A percentile compares a stretch with the other conserved stretches of the same genome.
Evolutionary conservation across 2,797 vertebrate genomes (phyloP).

Genomic region (Eremophila alpestris): DNA sequence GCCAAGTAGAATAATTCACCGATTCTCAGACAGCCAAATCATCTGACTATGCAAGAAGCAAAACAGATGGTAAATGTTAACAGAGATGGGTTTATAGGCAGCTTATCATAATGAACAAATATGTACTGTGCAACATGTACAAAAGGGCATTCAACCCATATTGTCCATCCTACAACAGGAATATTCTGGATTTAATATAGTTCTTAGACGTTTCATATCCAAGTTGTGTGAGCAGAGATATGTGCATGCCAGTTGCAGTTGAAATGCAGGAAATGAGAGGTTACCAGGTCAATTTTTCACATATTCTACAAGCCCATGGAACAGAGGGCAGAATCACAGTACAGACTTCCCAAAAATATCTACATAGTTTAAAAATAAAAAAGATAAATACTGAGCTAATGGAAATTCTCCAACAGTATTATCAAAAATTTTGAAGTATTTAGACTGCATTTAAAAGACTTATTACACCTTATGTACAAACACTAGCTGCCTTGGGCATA

Average conservation of each 20-base stretch:
- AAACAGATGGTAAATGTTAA: constrained; percentile 2
- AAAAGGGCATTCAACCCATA: neutral
- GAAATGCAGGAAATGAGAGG: neutral
- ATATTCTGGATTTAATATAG: neutral
- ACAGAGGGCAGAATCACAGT: neutral
- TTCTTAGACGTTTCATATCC: neutral
- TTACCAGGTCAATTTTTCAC: neutral
- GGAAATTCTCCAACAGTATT: neutral
- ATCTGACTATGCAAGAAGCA: neutral
- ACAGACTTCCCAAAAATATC: neutral
- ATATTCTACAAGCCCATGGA: neutral
- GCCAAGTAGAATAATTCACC: neutral
- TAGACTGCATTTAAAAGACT: neutral
- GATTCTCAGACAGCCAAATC: neutral
- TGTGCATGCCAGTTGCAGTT: accelerated
- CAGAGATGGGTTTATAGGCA: neutral
- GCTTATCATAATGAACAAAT: neutral
- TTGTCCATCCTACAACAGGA: neutral
- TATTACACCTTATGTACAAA: neutral
- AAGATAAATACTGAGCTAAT: neutral
- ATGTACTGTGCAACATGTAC: neutral
- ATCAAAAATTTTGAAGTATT: neutral
- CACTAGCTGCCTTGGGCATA: neutral
- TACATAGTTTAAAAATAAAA: neutral
- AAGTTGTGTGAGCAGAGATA: neutral